Evolutionary conservation across 2,888 invertebrate species (phyloP).

Genomic region (Disparrhopalites patrizii): DNA sequence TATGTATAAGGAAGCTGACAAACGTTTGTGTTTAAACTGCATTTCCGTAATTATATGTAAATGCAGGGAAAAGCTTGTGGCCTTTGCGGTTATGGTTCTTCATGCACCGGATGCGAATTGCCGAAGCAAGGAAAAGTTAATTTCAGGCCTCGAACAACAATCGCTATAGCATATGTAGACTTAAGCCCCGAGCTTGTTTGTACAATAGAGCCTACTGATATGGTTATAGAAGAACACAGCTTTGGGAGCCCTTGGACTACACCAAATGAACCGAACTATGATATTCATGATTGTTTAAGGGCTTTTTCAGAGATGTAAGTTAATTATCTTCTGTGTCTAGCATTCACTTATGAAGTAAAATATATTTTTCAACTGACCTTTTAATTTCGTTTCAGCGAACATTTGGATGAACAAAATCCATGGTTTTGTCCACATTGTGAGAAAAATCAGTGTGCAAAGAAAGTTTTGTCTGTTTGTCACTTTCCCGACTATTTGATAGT

Average conservation of each 20-base stretch:
- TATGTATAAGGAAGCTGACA: too few relatives aligned
- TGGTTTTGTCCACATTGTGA: constrained; percentile 64
- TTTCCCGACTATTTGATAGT: constrained; percentile 63
- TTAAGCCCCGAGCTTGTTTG: constrained; percentile 52
- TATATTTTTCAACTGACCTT: too few relatives aligned
- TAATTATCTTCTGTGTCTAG: background rate
- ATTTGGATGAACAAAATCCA: constrained; percentile 62
- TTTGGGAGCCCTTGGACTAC: constrained; percentile 19
- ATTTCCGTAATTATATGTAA: constrained; percentile 17
- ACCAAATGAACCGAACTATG: constrained; percentile 43
- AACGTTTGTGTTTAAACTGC: too few relatives aligned
- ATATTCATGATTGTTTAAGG: constrained; percentile 58
- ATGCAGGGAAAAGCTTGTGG: constrained; percentile 59
- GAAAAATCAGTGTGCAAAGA: constrained; percentile 61
- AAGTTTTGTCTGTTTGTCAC: constrained; percentile 62
- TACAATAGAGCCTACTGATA: constrained; percentile 39
- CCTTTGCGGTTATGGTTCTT: constrained; percentile 58
- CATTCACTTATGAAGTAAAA: background rate
- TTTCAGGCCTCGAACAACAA: constrained; percentile 58
- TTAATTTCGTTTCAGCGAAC: constrained; percentile 55
- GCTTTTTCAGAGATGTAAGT: constrained; percentile 60
- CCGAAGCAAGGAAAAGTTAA: constrained; percentile 53
- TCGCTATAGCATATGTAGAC: constrained; percentile 55
- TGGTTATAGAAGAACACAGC: constrained; percentile 32
- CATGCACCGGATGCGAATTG: constrained; percentile 60